Percentiles rank a stretch among this genome's conserved stretches.
phyloP scores from a whole-genome alignment of 2,797 vertebrate genomes.

The Micrastur ruficollis region DNA sequence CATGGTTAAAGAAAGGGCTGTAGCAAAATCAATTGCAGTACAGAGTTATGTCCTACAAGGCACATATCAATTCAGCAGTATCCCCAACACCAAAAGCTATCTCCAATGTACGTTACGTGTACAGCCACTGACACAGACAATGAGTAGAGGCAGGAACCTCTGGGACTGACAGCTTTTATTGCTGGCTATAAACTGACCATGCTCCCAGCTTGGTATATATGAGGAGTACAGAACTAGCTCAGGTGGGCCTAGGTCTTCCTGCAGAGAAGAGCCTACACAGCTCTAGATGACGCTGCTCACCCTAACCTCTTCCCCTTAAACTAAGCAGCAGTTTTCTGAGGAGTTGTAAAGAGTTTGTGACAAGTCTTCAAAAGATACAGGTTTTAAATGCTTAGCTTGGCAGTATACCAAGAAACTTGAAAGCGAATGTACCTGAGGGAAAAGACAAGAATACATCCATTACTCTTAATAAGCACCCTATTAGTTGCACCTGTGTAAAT shows the following conservation, averaged over 20 bases:
- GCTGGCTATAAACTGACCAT: not conserved
- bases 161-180: not conserved
- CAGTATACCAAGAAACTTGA: not conserved
- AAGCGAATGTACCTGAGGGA: not conserved
- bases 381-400: not conserved
- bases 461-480: not conserved
- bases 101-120: rapidly evolving
- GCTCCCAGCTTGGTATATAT: rapidly evolving
- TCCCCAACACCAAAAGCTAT: not conserved
- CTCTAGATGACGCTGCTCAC: not conserved
- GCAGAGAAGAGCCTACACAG: not conserved
- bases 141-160: not conserved
- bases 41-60: not conserved
- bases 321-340: not conserved
- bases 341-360: not conserved
- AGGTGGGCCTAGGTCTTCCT: not conserved
- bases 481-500: not conserved
- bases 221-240: not conserved
- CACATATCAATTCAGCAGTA: not conserved
- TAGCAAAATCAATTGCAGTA: not conserved
- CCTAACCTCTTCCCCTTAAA: not conserved
- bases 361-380: not conserved
- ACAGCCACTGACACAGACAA: not conserved
- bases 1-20: not conserved
- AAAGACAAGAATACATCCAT: not conserved